A percentile compares a stretch with the other conserved stretches of the same genome.
phyloP scores from a whole-genome alignment of 2,113 vertebrate species.

The Chelonoidis abingdonii region DNA sequence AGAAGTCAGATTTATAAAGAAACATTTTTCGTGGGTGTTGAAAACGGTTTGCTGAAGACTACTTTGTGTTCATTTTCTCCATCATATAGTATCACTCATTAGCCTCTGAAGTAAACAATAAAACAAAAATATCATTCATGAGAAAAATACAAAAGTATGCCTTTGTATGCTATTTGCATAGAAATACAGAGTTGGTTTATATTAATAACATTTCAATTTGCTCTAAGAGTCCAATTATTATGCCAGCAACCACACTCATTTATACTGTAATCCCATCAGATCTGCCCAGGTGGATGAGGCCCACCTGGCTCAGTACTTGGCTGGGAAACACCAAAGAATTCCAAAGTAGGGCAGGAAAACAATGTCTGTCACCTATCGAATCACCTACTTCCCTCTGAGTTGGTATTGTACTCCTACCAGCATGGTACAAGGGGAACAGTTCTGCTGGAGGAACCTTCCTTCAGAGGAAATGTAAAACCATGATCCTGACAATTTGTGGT shows the following conservation, averaged over 20 bases:
- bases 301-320: neutral
- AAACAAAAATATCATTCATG: neutral
- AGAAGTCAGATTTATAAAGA: neutral
- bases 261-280: neutral
- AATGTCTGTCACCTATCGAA: neutral
- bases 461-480: neutral
- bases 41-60: neutral
- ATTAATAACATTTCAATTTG: neutral
- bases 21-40: neutral
- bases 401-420: neutral
- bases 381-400: neutral
- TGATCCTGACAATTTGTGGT: neutral
- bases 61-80: rapidly evolving
- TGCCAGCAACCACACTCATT: neutral
- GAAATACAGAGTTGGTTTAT: neutral
- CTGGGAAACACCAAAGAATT: neutral
- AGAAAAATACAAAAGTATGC: neutral
- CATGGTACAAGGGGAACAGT: neutral
- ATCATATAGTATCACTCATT: neutral
- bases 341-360: neutral
- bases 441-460: neutral
- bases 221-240: neutral
- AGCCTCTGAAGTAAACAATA: neutral
- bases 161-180: neutral
- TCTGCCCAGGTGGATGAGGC: no score